phyloP scores from a whole-genome alignment of 2,888 invertebrate genomes.

The Pristionchus arcanus region DNA sequence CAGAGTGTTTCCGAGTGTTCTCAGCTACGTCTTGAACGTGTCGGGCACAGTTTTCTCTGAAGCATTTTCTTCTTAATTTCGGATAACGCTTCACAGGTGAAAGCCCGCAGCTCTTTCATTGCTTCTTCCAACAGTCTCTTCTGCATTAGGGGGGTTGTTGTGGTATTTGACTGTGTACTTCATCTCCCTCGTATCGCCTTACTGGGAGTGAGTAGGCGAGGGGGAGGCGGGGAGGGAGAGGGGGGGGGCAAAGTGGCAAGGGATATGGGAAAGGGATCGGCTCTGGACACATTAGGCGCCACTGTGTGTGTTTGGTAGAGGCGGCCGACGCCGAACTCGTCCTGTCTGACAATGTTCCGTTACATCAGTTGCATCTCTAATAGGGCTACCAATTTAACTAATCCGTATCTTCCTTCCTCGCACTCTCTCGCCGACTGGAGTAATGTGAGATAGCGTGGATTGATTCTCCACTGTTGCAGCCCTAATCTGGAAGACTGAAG shows the following conservation, averaged over 20 bases:
- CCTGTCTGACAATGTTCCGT: background rate
- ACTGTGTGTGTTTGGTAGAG: constrained; percentile 31
- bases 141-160: background rate
- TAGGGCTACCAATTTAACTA: too few species aligned
- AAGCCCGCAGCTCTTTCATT: too few species aligned
- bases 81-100: background rate
- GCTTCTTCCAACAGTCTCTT: background rate
- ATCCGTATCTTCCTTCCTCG: too few species aligned
- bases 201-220: constrained; percentile 10
- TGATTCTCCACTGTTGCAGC: too few species aligned
- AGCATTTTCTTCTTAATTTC: background rate
- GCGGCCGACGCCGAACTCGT: background rate
- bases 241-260: constrained; percentile 8
- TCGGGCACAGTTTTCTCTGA: background rate
- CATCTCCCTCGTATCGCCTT: constrained; percentile 37
- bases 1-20: background rate
- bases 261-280: constrained; percentile 35
- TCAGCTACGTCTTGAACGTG: background rate
- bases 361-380: too few species aligned
- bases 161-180: constrained; percentile 48
- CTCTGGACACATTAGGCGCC: constrained; percentile 45
- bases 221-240: background rate
- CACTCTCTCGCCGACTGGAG: too few species aligned
- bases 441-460: too few species aligned
- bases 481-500: background rate